Percentiles rank a stretch among this genome's conserved stretches.
Evolutionary conservation across 2,797 vertebrate genomes (phyloP).

Genomic region (Chiropotes sagulatus): DNA sequence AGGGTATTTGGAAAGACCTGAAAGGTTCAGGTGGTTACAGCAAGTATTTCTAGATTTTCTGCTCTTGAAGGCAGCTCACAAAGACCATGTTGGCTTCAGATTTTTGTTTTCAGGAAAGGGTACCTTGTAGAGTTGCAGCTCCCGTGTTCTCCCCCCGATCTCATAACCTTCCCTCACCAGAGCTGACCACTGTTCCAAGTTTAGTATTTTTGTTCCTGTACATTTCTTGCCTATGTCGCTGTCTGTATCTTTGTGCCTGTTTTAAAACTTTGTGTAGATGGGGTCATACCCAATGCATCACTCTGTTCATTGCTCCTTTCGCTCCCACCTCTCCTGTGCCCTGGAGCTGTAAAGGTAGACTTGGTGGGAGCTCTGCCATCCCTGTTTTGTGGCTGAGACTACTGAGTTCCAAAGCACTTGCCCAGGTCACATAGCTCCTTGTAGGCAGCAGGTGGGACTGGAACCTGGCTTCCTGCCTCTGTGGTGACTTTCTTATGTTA

Average conservation of each 20-base stretch:
- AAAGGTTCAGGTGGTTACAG: background rate
- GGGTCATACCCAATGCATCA: rapidly evolving
- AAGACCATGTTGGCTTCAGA: background rate
- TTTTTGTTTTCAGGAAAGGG: background rate
- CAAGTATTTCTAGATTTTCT: background rate
- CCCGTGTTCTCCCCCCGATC: rapidly evolving
- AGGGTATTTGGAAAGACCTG: background rate
- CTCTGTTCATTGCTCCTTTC: background rate
- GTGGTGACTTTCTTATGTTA: background rate
- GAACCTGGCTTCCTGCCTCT: background rate
- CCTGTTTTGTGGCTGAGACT: rapidly evolving
- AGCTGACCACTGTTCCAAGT: no score
- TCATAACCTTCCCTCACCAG: background rate
- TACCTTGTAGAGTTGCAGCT: no score
- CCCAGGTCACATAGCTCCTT: background rate
- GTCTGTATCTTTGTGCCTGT: background rate
- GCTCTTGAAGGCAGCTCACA: background rate
- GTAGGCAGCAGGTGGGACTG: background rate
- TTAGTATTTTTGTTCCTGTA: background rate
- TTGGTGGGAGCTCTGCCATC: background rate
- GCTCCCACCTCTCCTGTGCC: background rate
- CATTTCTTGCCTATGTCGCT: background rate
- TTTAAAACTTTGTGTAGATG: background rate
- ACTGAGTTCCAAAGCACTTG: background rate
- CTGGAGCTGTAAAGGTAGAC: background rate